Evolutionary conservation across 2,888 invertebrate species (phyloP).

Genomic region (Parnassius mnemosyne): DNA sequence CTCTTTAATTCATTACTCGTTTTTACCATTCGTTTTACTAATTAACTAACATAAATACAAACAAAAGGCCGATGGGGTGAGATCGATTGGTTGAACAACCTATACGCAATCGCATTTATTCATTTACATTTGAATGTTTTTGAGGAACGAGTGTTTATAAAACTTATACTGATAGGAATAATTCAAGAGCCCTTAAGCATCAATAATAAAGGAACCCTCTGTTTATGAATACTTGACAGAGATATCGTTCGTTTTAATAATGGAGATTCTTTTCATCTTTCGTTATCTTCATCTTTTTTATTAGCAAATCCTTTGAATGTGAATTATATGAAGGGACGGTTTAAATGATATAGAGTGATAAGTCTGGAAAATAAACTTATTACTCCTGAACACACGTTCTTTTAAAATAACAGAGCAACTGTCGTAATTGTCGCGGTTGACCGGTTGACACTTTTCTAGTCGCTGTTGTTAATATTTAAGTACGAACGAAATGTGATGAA

Average conservation of each 20-base stretch:
- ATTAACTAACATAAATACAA: no score
- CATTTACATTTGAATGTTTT: slow-evolving; percentile 15
- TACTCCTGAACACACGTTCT: no score
- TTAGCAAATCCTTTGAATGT: neutral
- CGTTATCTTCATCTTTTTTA: slow-evolving; percentile 1
- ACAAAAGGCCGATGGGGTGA: neutral
- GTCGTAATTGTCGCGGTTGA: no score
- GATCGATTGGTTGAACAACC: neutral
- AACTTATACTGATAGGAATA: neutral
- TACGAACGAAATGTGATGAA: no score
- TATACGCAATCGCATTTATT: neutral
- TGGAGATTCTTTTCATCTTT: neutral
- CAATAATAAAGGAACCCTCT: slow-evolving; percentile 16
- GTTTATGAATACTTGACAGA: slow-evolving; percentile 5
- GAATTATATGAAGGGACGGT: no score
- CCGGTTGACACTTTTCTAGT: no score
- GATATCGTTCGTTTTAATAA: slow-evolving; percentile 11
- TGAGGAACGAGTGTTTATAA: slow-evolving; percentile 1
- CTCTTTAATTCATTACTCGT: no score
- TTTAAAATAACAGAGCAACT: no score
- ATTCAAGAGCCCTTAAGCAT: slow-evolving; percentile 5
- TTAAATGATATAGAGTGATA: no score
- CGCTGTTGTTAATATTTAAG: no score
- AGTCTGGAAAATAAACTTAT: no score
- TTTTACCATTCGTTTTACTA: no score